These are phyloP conservation scores for Trachurus trachurus DNA, from an alignment of 2,797 vertebrate species.

Conservation along the genomic window DNA sequence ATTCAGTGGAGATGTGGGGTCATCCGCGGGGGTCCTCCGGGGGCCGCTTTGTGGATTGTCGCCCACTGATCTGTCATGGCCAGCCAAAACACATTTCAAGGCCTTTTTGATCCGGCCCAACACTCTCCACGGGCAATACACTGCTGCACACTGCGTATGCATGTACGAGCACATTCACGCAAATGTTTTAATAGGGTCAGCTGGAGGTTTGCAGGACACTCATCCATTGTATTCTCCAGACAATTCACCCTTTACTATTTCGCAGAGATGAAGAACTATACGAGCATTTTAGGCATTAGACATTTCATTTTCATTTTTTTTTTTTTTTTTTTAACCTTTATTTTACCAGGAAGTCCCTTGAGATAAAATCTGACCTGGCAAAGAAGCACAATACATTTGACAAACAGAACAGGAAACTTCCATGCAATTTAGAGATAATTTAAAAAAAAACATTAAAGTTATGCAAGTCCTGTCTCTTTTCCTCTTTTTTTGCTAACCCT, in stretches of 20 bases:
- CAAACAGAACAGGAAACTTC: too few species aligned
- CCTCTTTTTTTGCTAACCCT: too few species aligned
- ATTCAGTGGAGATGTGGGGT: constrained; percentile 71
- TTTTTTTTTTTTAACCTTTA: too few species aligned
- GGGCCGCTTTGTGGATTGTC: constrained; percentile 62
- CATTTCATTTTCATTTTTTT: too few species aligned
- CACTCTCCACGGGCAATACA: constrained; percentile 59
- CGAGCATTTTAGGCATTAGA: too few species aligned
- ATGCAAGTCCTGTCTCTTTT: too few species aligned
- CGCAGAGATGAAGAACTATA: too few species aligned
- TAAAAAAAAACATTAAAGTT: too few species aligned
- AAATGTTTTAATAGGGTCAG: constrained; percentile 57
- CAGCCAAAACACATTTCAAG: constrained; percentile 74
- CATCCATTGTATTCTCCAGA: constrained; percentile 12
- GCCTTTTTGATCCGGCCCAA: constrained; percentile 68
- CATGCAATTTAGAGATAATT: too few species aligned
- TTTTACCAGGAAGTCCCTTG: too few species aligned
- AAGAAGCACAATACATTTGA: too few species aligned
- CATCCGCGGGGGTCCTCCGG: constrained; percentile 60
- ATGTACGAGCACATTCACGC: constrained; percentile 48
- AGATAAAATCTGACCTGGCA: too few species aligned
- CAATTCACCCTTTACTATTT: background rate
- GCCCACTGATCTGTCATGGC: constrained; percentile 74
- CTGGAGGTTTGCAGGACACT: constrained; percentile 44
- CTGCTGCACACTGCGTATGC: constrained; percentile 36